These are phyloP conservation scores for Syngnathus typhle DNA, from an alignment of 2,113 vertebrate genomes.

Conservation along the genomic window DNA sequence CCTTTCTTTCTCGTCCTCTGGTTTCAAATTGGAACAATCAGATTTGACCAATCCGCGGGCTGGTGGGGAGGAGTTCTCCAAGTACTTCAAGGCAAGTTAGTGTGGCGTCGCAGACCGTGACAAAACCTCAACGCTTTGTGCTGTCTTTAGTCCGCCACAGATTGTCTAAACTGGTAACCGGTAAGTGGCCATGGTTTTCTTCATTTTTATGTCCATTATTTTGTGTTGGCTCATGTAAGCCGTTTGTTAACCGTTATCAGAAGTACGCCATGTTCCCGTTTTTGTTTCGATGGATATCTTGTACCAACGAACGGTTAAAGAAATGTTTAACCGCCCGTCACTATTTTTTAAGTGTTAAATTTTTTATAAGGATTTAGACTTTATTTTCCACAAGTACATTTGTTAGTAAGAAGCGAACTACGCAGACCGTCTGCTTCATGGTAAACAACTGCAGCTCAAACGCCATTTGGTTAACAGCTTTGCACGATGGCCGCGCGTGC, in stretches of 20 bases:
- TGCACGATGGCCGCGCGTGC: not conserved
- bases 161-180: slow-evolving; percentile 28
- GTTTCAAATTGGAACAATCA: slow-evolving; percentile 46
- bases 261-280: not conserved
- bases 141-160: not conserved
- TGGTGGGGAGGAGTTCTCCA: slow-evolving; percentile 39
- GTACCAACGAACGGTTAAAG: not conserved
- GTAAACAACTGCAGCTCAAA: slow-evolving; percentile 40
- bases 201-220: not conserved
- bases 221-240: too few relatives aligned
- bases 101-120: slow-evolving; percentile 36
- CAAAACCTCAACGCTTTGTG: slow-evolving; percentile 48
- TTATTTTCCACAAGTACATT: not conserved
- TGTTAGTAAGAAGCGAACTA: not conserved
- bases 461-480: slow-evolving; percentile 54
- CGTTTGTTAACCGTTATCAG: not conserved
- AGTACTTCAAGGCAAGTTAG: slow-evolving; percentile 60
- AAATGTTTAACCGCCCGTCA: not conserved
- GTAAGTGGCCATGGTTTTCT: slow-evolving; percentile 32
- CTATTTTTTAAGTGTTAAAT: too few relatives aligned
- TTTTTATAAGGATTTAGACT: not conserved
- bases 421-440: not conserved
- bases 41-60: slow-evolving; percentile 46
- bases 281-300: not conserved
- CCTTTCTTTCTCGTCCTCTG: not conserved